phyloP scores from a whole-genome alignment of 1,140 invertebrate species.

The Charaxes varanes region DNA sequence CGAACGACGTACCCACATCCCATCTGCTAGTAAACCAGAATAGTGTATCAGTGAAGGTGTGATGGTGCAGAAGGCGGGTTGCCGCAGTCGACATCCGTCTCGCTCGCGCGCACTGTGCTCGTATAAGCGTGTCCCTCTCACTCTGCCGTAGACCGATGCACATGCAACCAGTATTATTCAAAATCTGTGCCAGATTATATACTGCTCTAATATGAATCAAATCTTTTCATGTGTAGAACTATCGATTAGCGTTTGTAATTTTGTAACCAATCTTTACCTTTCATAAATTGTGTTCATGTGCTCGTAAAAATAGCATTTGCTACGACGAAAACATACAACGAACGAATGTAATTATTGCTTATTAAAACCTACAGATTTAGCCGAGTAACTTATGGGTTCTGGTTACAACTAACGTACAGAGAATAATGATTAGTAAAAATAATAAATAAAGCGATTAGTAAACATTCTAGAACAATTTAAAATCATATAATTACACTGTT shows the following conservation, averaged over 20 bases:
- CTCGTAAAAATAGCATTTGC: too few relatives aligned
- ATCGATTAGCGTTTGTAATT: conserved; percentile 10
- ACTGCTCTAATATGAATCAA: conserved; percentile 26
- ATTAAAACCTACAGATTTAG: too few relatives aligned
- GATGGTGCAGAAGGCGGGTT: conserved; percentile 21
- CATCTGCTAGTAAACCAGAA: neutral
- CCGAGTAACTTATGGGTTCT: too few relatives aligned
- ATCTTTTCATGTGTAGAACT: conserved; percentile 15
- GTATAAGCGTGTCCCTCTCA: conserved; percentile 37
- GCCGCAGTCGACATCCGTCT: conserved; percentile 41
- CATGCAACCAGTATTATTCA: conserved; percentile 55
- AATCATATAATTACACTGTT: too few relatives aligned
- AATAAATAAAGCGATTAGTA: too few relatives aligned
- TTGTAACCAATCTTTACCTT: too few relatives aligned
- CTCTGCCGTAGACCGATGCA: conserved; percentile 44
- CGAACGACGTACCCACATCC: neutral
- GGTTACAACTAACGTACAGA: too few relatives aligned
- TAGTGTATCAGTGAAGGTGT: conserved; percentile 10
- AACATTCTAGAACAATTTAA: too few relatives aligned
- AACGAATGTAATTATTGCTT: too few relatives aligned
- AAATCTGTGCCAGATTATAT: conserved; percentile 38
- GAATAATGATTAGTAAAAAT: too few relatives aligned
- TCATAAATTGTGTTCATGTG: too few relatives aligned
- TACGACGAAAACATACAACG: too few relatives aligned
- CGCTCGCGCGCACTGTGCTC: conserved; percentile 27